Percentiles rank a stretch among this genome's conserved stretches.
Conservation (phyloP, 2,113 vertebrate genomes). For the Acrocephalus arundinaceus region DNA sequence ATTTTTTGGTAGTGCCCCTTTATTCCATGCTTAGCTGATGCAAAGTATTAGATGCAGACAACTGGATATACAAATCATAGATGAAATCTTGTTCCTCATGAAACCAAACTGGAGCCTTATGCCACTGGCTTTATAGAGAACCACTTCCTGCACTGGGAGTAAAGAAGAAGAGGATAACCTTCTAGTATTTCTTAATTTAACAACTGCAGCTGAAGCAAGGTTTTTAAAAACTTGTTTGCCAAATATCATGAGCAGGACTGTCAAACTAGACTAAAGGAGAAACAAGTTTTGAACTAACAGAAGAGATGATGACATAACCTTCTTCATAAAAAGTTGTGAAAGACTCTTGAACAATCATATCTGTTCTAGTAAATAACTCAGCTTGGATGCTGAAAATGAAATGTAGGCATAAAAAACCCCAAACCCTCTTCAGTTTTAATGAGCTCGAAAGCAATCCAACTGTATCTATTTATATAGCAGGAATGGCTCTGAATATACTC, state of each 20-base stretch:
- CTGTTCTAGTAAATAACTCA: constrained; percentile 26
- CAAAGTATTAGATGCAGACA: background rate
- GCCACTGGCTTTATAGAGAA: background rate
- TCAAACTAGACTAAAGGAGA: background rate
- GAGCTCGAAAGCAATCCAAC: constrained; percentile 34
- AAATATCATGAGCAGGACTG: background rate
- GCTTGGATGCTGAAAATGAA: constrained; percentile 38
- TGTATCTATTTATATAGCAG: constrained; percentile 59
- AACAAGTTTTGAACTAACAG: background rate
- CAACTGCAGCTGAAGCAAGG: background rate
- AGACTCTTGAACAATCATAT: background rate
- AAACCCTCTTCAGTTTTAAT: constrained; percentile 9
- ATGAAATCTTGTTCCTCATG: background rate
- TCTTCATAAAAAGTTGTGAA: constrained; percentile 4
- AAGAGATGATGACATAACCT: background rate
- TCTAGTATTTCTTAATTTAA: constrained; percentile 16
- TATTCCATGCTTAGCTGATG: background rate
- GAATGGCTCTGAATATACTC: constrained; percentile 20
- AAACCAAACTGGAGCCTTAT: background rate
- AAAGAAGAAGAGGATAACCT: background rate
- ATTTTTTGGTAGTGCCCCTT: background rate
- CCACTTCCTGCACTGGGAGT: background rate
- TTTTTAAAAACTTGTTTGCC: background rate
- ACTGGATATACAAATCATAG: background rate
- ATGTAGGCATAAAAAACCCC: background rate